Base-by-base conservation (phyloP, 2,888 invertebrate genomes). In the Mesorhabditis belari region DNA sequence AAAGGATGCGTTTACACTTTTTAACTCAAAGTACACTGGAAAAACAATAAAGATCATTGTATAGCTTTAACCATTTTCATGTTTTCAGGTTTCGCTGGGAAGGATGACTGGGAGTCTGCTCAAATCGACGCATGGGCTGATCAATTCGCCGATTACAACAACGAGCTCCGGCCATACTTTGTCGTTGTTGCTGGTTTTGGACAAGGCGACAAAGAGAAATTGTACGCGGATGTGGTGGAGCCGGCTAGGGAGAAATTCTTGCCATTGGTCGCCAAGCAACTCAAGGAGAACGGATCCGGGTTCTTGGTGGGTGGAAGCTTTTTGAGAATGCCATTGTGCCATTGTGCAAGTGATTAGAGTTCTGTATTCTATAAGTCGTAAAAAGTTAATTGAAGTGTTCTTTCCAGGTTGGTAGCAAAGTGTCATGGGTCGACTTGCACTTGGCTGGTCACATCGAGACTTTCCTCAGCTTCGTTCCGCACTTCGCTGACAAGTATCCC, bases 401-500 rank as follows among this genome's bases (percentile, higher is more conserved):
- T n/a, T n/a, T n/a, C n/a, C n/a, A n/a, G n/a, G n/a, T n/a, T n/a
- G n/a, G n/a, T n/a, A n/a, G 63, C 55, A 61, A 60, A 4, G 28
- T 75, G 57, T 71, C 75, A n/a, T 76, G 67, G 66, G 72, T 74
- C 6, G 77, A 76, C 52, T 62, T 76, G 29, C 59, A 68, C n/a
- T 49, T 77, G 19, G 67, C 74, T 17, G n/a, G n/a, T n/a, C n/a
- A n/a, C n/a, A n/a, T n/a, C n/a, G n/a, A n/a, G n/a, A n/a, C n/a
- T n/a, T n/a, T n/a, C n/a, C n/a, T n/a, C n/a, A n/a, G n/a, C n/a
- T n/a, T n/a, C n/a, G n/a, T n/a, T n/a, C n/a, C n/a, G n/a, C n/a
- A n/a, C n/a, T n/a, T n/a, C n/a, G n/a, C n/a, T n/a, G n/a, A n/a
- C n/a, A n/a, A n/a, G n/a, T n/a, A n/a, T n/a, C n/a, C n/a, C n/a